phyloP scores from a whole-genome alignment of 2,113 vertebrate genomes.

The Vanacampus margaritifer region DNA sequence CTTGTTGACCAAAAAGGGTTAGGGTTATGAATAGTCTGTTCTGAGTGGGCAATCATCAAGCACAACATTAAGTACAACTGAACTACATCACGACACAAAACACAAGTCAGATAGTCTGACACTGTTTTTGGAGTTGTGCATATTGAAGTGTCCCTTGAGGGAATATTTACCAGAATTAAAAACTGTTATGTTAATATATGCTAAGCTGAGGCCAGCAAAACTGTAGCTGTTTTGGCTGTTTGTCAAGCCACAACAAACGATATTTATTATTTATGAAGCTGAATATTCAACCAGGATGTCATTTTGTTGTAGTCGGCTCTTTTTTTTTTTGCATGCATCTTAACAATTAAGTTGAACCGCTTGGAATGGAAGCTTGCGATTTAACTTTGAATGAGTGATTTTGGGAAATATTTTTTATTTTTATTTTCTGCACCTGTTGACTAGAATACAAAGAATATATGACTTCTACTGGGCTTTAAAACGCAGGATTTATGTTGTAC shows the following conservation, averaged over 20 bases:
- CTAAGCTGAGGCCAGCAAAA: neutral
- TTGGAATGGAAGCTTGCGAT: neutral
- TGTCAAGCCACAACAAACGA: neutral
- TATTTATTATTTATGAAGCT: neutral
- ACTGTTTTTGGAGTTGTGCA: neutral
- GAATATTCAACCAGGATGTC: neutral
- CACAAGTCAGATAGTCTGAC: neutral
- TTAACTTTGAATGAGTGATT: neutral
- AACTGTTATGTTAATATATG: neutral
- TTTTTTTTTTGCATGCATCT: neutral
- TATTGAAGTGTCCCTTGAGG: neutral
- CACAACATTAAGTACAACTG: neutral
- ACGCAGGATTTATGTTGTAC: slow-evolving; percentile 9
- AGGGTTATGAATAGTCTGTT: slow-evolving; percentile 31
- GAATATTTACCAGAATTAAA: neutral
- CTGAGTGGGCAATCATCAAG: slow-evolving; percentile 25
- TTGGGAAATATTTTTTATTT: neutral
- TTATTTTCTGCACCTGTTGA: neutral
- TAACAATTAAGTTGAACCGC: neutral
- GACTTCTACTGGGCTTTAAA: neutral
- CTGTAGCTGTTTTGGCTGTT: neutral
- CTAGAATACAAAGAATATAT: neutral
- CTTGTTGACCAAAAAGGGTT: slow-evolving; percentile 43
- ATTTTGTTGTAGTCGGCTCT: neutral
- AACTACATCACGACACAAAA: neutral